Base-by-base conservation (phyloP, 2,113 vertebrate species). In the Aphelocoma coerulescens region DNA sequence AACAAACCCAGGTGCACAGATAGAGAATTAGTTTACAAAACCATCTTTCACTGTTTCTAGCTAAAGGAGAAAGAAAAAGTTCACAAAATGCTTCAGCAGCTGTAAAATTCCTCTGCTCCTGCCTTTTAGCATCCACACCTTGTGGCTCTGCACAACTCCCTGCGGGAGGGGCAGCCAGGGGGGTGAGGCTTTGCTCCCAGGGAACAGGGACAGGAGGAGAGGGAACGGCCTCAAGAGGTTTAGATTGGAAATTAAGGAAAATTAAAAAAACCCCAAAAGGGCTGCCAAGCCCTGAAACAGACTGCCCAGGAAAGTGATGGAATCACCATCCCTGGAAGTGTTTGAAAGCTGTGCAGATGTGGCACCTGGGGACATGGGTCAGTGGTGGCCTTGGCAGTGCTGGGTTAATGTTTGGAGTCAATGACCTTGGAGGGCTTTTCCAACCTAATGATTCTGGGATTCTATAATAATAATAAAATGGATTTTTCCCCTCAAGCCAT, bases 181-280 rank as follows among this genome's bases (percentile, higher is more conserved):
- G 19, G 24, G 1, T 35, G 3, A 0, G 9, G 30, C 16, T 68
- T 2, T 68, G 48, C 11, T 55, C 24, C 27, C 46, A 9, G 11
- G 28, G 61, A 67, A 7, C 68, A 44, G 24, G 32, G 30, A 12
- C 30, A 51, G 43, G 58, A 65, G 0, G 2, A 22, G 23, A 5
- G 41, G 21, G 3, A 41, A 23, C 0, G 2, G 48, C 41, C n/a
- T 62, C 48, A 6, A 83, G 21, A 18, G 11, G 30, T 62, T 76
- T 54, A n/a, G n/a, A 10, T 13, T 54, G 16, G 30, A 28, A 55
- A 48, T 48, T 6, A 35, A 35, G 52, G 41, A 55, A 43, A 62
- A 76, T 48, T 62, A n/a, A n/a, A n/a, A n/a, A n/a, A n/a, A n/a
- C n/a, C n/a, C 21, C 9, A 16, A 26, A 55, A 62, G 20, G 4